Percentiles rank a stretch among this genome's conserved stretches.
phyloP scores from a whole-genome alignment of 1,140 invertebrate species.

The Bathynomus jamesi region DNA sequence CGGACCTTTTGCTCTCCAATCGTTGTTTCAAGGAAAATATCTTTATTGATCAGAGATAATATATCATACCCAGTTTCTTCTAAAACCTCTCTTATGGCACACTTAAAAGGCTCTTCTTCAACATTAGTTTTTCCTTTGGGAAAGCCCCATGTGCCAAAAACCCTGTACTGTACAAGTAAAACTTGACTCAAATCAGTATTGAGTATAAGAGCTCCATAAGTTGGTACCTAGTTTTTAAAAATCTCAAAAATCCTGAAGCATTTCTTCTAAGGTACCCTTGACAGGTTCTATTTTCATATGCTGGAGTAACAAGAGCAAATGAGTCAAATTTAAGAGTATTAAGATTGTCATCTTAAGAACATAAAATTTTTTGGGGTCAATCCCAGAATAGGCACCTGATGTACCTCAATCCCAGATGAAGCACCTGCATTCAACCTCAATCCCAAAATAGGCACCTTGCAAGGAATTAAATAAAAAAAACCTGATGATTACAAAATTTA shows the following conservation, averaged over 20 bases:
- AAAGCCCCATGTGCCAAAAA: constrained; percentile 91
- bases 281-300: constrained; percentile 13
- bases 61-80: constrained; percentile 97
- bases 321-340: too few species aligned
- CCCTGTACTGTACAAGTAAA: constrained; percentile 60
- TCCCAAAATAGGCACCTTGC: too few species aligned
- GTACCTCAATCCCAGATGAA: too few species aligned
- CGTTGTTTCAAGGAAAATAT: constrained; percentile 75
- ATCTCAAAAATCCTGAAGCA: constrained; percentile 81
- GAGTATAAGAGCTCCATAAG: constrained; percentile 89
- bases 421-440: too few species aligned
- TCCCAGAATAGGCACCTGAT: too few species aligned
- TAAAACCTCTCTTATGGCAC: constrained; percentile 83
- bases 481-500: too few species aligned
- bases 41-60: constrained; percentile 63
- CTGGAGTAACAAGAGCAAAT: too few species aligned
- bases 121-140: constrained; percentile 97
- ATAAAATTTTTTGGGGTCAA: too few species aligned
- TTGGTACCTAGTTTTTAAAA: constrained; percentile 93
- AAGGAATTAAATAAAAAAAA: too few species aligned
- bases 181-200: constrained; percentile 67
- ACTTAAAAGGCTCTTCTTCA: constrained; percentile 79
- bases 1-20: constrained; percentile 82
- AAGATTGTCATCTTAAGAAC: too few species aligned
- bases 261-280: constrained; percentile 54